Conservation (phyloP, 2,888 invertebrate species). For the Sphaerophoria taeniata region DNA sequence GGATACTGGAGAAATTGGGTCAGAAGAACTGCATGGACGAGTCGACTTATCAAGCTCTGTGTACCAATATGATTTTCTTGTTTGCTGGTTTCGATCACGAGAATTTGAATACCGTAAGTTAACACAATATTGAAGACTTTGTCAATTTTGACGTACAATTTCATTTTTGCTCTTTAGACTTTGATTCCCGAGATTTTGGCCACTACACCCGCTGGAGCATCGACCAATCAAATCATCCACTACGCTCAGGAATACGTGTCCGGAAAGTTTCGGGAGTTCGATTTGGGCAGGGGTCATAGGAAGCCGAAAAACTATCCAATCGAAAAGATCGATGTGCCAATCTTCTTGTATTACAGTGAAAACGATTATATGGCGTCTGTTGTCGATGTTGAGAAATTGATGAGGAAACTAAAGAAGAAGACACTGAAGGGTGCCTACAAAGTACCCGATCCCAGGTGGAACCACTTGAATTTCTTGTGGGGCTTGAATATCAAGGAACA, state of each 20-base stretch:
- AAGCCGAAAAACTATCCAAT: slow-evolving; percentile 76
- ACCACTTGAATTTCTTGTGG: slow-evolving; percentile 76
- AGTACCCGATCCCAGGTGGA: slow-evolving; percentile 77
- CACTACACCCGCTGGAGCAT: slow-evolving; percentile 79
- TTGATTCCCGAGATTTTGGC: slow-evolving; percentile 78
- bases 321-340: slow-evolving; percentile 75
- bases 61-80: slow-evolving; percentile 76
- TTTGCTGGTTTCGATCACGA: slow-evolving; percentile 76
- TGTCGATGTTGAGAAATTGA: slow-evolving; percentile 76
- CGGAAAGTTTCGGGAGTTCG: slow-evolving; percentile 78
- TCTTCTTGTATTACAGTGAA: slow-evolving; percentile 77
- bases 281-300: slow-evolving; percentile 76
- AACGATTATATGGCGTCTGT: slow-evolving; percentile 77
- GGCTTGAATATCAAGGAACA: slow-evolving; percentile 76
- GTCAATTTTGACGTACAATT: neutral
- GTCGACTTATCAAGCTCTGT: slow-evolving; percentile 75
- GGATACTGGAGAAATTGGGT: slow-evolving; percentile 75
- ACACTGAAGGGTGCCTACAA: slow-evolving; percentile 75
- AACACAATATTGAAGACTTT: neutral
- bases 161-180: slow-evolving; percentile 66
- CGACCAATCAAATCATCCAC: slow-evolving; percentile 79
- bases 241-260: slow-evolving; percentile 77
- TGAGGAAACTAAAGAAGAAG: slow-evolving; percentile 69
- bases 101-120: slow-evolving; percentile 77
- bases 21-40: slow-evolving; percentile 77